A percentile compares a stretch with the other conserved stretches of the same genome.
These are phyloP conservation scores for Xiphorhynchus erythropygius DNA, from an alignment of 2,797 vertebrate species.

Conservation along the genomic window DNA sequence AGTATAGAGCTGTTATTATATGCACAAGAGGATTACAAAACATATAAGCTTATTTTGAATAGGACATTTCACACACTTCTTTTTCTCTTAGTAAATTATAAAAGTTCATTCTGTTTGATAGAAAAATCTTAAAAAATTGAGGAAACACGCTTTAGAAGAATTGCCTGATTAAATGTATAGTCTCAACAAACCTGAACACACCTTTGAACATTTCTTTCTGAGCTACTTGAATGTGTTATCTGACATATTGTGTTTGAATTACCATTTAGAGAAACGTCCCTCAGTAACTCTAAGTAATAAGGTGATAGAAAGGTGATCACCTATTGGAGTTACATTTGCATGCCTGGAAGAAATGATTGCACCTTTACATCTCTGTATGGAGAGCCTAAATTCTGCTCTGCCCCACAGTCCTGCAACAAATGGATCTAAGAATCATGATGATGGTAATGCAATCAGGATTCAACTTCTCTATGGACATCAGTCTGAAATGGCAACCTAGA, in stretches of 20 bases:
- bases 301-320: slow-evolving; percentile 26
- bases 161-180: not conserved
- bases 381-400: not conserved
- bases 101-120: not conserved
- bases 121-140: not conserved
- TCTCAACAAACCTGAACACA: not conserved
- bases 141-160: not conserved
- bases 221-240: not conserved
- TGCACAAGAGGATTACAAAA: slow-evolving; percentile 2
- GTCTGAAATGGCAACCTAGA: not conserved
- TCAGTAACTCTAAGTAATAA: slow-evolving; percentile 22
- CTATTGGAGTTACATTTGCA: not conserved
- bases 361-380: not conserved
- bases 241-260: not conserved
- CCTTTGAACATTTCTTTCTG: slow-evolving; percentile 5
- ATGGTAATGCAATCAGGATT: not conserved
- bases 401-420: not conserved
- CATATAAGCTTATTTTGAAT: not conserved
- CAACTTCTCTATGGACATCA: not conserved
- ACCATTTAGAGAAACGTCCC: slow-evolving; percentile 26
- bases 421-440: not conserved
- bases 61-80: not conserved
- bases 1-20: not conserved
- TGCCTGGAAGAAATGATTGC: not conserved
- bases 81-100: not conserved